These are phyloP conservation scores for Acronicta psi DNA, from an alignment of 2,888 invertebrate genomes.

Conservation along the genomic window DNA sequence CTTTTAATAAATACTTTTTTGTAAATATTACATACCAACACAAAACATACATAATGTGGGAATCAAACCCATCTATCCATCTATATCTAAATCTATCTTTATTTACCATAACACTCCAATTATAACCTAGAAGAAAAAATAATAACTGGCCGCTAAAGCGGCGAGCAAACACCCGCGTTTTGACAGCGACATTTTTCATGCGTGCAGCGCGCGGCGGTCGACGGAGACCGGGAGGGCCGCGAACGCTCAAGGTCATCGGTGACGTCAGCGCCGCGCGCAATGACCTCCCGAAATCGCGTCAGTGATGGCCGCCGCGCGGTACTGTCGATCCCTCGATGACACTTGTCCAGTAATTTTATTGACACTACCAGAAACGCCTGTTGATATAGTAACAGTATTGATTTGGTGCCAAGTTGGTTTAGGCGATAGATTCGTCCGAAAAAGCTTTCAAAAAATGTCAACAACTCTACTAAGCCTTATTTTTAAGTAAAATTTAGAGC, in stretches of 20 bases:
- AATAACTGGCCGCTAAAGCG: slow-evolving; percentile 38
- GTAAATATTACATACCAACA: too few species aligned
- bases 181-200: slow-evolving; percentile 75
- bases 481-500: slow-evolving; percentile 10
- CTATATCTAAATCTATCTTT: too few species aligned
- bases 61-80: too few species aligned
- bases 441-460: slow-evolving; percentile 21
- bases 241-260: slow-evolving; percentile 86
- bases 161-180: slow-evolving; percentile 54
- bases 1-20: too few species aligned
- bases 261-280: slow-evolving; percentile 83
- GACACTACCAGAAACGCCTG: slow-evolving; percentile 58
- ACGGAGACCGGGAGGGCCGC: slow-evolving; percentile 59
- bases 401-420: slow-evolving; percentile 57
- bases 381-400: slow-evolving; percentile 54
- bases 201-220: slow-evolving; percentile 63
- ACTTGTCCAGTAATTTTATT: slow-evolving; percentile 70
- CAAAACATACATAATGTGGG: too few species aligned
- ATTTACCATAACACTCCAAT: slow-evolving; percentile 1
- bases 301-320: slow-evolving; percentile 65
- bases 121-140: slow-evolving; percentile 29
- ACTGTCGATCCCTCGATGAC: slow-evolving; percentile 66
- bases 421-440: slow-evolving; percentile 45
- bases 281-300: slow-evolving; percentile 83
- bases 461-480: slow-evolving; percentile 17